phyloP scores from a whole-genome alignment of 2,797 vertebrate genomes.

The Podarcis siculus region DNA sequence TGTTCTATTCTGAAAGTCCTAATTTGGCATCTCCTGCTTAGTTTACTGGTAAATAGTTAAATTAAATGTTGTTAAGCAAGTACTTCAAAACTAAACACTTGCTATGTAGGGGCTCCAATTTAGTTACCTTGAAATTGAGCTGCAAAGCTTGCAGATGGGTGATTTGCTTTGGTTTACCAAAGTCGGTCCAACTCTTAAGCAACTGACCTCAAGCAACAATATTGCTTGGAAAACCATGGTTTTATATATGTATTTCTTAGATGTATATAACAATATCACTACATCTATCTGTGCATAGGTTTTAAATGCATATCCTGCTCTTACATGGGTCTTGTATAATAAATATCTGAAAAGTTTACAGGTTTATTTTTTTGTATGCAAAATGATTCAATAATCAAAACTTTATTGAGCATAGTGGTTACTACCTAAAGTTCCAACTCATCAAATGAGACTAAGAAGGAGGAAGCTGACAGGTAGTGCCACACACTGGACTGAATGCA shows the following conservation, averaged over 20 bases:
- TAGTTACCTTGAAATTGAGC: neutral
- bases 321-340: neutral
- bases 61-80: neutral
- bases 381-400: neutral
- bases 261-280: neutral
- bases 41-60: neutral
- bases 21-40: neutral
- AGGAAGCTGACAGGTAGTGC: no score
- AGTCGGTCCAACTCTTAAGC: neutral
- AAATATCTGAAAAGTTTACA: neutral
- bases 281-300: neutral
- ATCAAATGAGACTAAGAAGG: neutral
- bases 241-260: neutral
- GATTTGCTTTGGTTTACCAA: neutral
- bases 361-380: neutral
- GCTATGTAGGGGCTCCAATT: neutral
- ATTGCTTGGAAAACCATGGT: neutral
- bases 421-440: neutral
- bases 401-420: neutral
- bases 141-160: neutral
- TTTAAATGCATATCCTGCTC: neutral
- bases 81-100: neutral
- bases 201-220: neutral
- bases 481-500: no score
- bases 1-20: neutral